A percentile compares a stretch with the other conserved stretches of the same genome.
Evolutionary conservation across 2,888 invertebrate species (phyloP).

Genomic region (Drosophila borborema): DNA sequence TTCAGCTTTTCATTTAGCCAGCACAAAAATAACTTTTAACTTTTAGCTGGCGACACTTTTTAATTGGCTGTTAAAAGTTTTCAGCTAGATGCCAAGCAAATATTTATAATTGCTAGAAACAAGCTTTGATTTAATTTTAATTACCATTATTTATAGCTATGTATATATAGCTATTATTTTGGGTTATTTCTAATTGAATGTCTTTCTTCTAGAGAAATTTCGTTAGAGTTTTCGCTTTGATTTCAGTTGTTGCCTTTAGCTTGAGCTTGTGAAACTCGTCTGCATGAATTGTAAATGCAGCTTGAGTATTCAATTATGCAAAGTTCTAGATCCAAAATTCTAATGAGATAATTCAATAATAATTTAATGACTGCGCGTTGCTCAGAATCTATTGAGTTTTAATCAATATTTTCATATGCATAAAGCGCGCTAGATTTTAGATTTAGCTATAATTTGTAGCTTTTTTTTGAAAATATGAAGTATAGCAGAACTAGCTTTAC

Average conservation of each 20-base stretch:
- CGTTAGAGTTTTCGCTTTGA: background rate
- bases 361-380: background rate
- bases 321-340: background rate
- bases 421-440: background rate
- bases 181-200: background rate
- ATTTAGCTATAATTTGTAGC: no score
- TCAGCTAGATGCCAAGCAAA: background rate
- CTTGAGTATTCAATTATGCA: background rate
- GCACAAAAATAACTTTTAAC: background rate
- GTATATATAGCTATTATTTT: background rate
- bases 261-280: no score
- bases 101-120: constrained; percentile 1
- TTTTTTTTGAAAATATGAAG: no score
- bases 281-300: no score
- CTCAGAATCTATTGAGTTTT: background rate
- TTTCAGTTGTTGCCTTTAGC: no score
- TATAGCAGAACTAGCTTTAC: no score
- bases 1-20: constrained; percentile 1
- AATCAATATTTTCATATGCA: background rate
- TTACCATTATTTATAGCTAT: background rate
- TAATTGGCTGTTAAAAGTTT: background rate
- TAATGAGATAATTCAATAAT: background rate
- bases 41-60: background rate
- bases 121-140: background rate
- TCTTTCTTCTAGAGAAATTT: background rate